These are phyloP conservation scores for Elegia similella DNA, from an alignment of 2,888 invertebrate species.

Conservation along the genomic window DNA sequence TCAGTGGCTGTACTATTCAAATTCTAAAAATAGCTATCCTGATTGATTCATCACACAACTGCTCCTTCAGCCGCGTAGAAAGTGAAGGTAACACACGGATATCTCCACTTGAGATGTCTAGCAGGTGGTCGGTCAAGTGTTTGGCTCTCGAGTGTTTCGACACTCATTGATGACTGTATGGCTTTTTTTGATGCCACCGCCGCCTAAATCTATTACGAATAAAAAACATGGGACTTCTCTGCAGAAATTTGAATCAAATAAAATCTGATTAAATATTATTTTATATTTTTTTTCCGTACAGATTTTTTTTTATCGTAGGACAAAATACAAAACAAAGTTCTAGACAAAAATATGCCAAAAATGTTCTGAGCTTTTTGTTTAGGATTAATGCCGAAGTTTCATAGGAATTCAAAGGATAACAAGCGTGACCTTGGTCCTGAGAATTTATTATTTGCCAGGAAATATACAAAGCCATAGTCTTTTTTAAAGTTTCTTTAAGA, in stretches of 20 bases:
- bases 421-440: neutral
- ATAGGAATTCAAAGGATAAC: neutral
- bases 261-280: too few relatives aligned
- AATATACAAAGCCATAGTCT: neutral
- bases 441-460: conserved; percentile 5
- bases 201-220: neutral
- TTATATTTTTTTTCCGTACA: too few relatives aligned
- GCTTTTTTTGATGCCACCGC: conserved; percentile 3
- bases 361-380: neutral
- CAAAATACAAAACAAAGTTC: neutral
- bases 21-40: neutral
- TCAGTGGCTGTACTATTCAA: neutral
- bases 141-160: conserved; percentile 14
- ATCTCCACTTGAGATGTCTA: conserved; percentile 42
- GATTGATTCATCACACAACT: neutral
- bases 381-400: neutral
- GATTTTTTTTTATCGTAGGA: neutral
- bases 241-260: too few relatives aligned
- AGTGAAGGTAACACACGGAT: conserved; percentile 46
- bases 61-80: conserved; percentile 37
- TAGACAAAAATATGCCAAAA: neutral
- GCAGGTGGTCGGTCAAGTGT: conserved; percentile 34
- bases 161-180: conserved; percentile 17
- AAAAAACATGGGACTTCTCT: too few relatives aligned
- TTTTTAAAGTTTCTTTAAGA: conserved; percentile 1